phyloP scores from a whole-genome alignment of 2,113 vertebrate species.

The Etheostoma cragini region DNA sequence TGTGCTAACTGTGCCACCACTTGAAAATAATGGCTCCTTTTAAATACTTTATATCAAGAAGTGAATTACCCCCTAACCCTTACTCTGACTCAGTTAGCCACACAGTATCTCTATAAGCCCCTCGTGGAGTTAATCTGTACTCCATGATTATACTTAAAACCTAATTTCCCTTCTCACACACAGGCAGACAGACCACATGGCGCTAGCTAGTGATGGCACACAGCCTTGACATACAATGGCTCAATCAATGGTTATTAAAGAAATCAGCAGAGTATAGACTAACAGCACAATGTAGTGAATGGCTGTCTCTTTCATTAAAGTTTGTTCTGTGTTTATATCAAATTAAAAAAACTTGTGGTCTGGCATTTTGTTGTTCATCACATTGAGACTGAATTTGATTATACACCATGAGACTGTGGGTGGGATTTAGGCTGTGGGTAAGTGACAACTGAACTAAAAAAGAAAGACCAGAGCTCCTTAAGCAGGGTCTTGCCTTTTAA shows the following conservation, averaged over 20 bases:
- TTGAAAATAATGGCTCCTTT: constrained; percentile 16
- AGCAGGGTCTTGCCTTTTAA: constrained; percentile 5
- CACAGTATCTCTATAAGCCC: constrained; percentile 18
- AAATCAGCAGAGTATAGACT: not conserved
- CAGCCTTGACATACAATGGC: not conserved
- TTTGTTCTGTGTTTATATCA: not conserved
- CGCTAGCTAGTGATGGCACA: not conserved
- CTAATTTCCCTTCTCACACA: constrained; percentile 17
- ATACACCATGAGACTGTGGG: not conserved
- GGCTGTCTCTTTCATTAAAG: not conserved
- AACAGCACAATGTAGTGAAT: constrained; percentile 2
- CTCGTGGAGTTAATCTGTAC: constrained; percentile 7
- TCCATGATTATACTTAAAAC: constrained; percentile 23
- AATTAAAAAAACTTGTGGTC: not conserved
- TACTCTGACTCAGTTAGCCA: not conserved
- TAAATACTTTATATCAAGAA: constrained; percentile 33
- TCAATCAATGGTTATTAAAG: constrained; percentile 2
- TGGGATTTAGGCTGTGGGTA: not conserved
- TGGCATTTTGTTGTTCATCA: constrained; percentile 3
- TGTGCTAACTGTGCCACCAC: not conserved
- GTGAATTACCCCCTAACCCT: constrained; percentile 4
- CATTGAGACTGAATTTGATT: not conserved
- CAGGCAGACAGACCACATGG: not conserved
- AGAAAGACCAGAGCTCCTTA: constrained; percentile 7
- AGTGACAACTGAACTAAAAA: constrained; percentile 6